These are phyloP conservation scores for Creontiades dilutus DNA, from an alignment of 2,888 invertebrate genomes.

Conservation along the genomic window DNA sequence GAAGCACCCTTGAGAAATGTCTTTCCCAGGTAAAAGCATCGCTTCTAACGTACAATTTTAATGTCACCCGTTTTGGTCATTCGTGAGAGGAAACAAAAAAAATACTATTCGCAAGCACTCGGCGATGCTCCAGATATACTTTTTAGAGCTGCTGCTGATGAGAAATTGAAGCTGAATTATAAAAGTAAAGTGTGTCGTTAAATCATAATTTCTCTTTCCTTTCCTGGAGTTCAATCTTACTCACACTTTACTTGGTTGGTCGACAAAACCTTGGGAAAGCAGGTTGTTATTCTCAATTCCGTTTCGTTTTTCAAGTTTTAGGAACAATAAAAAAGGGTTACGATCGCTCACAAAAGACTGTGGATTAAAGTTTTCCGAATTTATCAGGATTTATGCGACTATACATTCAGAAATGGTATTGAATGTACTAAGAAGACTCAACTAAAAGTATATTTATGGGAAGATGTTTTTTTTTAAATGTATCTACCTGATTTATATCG, in stretches of 20 bases:
- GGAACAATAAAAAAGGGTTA: not conserved
- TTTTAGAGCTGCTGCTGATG: slow-evolving; percentile 55
- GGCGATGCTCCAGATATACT: slow-evolving; percentile 3
- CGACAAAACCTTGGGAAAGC: not conserved
- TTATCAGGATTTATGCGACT: too few relatives aligned
- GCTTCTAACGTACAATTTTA: slow-evolving; percentile 60
- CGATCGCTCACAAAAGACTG: not conserved
- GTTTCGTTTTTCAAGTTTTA: not conserved
- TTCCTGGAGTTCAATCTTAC: not conserved
- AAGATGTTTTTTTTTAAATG: too few relatives aligned
- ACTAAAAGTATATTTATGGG: too few relatives aligned
- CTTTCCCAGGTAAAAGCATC: slow-evolving; percentile 65
- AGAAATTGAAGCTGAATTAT: slow-evolving; percentile 60
- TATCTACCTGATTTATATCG: too few relatives aligned
- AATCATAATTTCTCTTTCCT: slow-evolving; percentile 49
- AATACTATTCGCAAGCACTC: slow-evolving; percentile 46
- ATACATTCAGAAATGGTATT: too few relatives aligned
- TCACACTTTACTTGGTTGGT: not conserved
- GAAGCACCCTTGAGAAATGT: slow-evolving; percentile 65
- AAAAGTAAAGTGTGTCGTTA: slow-evolving; percentile 57
- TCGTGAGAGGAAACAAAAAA: slow-evolving; percentile 23
- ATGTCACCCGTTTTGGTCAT: slow-evolving; percentile 64
- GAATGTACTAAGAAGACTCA: too few relatives aligned
- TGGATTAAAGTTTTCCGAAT: too few relatives aligned
- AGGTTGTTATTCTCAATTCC: not conserved